Conservation (phyloP, 2,797 vertebrate genomes). For the Artibeus lituratus region DNA sequence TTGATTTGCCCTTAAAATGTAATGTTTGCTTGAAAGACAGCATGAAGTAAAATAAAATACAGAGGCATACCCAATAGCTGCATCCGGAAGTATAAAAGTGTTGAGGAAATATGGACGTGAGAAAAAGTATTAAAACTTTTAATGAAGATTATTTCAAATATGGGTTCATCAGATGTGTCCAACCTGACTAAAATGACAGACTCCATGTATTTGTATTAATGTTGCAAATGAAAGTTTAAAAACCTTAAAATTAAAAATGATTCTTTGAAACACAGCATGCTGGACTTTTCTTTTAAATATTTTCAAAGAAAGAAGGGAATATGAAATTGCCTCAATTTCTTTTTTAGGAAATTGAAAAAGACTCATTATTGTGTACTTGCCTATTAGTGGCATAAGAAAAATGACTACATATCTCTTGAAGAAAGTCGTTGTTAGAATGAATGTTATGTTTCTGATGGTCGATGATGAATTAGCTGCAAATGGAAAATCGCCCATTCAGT, state of each 20-base stretch:
- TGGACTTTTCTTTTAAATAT: conserved; percentile 7
- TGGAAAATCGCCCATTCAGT: not conserved
- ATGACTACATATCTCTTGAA: not conserved
- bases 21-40: not conserved
- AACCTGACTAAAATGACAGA: not conserved
- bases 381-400: not conserved
- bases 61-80: not conserved
- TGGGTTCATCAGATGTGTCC: not conserved
- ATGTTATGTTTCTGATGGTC: not conserved
- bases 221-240: conserved; percentile 25
- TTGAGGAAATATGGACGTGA: conserved; percentile 3
- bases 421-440: not conserved
- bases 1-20: not conserved
- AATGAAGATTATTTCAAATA: conserved; percentile 29
- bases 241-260: not conserved
- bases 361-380: not conserved
- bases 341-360: not conserved
- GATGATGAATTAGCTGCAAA: not conserved
- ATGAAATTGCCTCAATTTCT: not conserved
- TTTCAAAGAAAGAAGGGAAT: conserved; percentile 8
- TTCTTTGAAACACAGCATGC: not conserved
- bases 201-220: not conserved
- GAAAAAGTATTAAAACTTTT: conserved; percentile 13
- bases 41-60: not conserved
- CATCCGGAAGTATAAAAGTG: not conserved